Conservation (phyloP, 1,140 invertebrate species). For the Drosophila triauraria region DNA sequence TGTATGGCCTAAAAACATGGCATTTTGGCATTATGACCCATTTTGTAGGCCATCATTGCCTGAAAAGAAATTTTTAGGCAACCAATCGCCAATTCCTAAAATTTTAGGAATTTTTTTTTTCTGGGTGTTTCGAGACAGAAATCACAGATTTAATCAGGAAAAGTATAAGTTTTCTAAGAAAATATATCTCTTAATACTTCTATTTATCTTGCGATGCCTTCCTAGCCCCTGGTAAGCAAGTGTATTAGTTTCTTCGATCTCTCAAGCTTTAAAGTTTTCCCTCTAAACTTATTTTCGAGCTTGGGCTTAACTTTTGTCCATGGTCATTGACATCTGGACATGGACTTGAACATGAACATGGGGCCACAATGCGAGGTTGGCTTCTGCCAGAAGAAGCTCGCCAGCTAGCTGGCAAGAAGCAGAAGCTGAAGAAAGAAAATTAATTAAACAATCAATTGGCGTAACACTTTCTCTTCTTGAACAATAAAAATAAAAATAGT, state of each 20-base stretch:
- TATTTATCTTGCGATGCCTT: neutral
- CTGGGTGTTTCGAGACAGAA: no score
- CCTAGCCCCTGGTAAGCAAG: neutral
- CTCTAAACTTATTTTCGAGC: neutral
- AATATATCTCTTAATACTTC: neutral
- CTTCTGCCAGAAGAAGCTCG: slow-evolving; percentile 35
- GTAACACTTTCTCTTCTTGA: slow-evolving; percentile 83
- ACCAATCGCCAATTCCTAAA: no score
- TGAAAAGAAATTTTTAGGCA: no score
- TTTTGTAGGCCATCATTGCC: no score
- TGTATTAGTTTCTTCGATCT: slow-evolving; percentile 21
- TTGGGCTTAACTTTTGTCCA: slow-evolving; percentile 21
- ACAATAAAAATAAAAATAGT: slow-evolving; percentile 74
- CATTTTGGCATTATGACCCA: no score
- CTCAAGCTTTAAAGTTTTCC: neutral
- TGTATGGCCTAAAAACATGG: no score
- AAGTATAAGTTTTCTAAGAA: no score
- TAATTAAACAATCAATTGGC: slow-evolving; percentile 83
- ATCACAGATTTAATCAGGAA: no score
- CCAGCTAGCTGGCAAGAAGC: slow-evolving; percentile 29
- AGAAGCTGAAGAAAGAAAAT: slow-evolving; percentile 68
- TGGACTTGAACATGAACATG: slow-evolving; percentile 34
- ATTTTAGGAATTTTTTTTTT: no score
- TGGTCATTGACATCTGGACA: slow-evolving; percentile 58
- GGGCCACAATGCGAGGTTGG: slow-evolving; percentile 17